A percentile compares a stretch with the other conserved stretches of the same genome.
Conservation (phyloP, 2,113 vertebrate genomes). For the Alethe diademata region DNA sequence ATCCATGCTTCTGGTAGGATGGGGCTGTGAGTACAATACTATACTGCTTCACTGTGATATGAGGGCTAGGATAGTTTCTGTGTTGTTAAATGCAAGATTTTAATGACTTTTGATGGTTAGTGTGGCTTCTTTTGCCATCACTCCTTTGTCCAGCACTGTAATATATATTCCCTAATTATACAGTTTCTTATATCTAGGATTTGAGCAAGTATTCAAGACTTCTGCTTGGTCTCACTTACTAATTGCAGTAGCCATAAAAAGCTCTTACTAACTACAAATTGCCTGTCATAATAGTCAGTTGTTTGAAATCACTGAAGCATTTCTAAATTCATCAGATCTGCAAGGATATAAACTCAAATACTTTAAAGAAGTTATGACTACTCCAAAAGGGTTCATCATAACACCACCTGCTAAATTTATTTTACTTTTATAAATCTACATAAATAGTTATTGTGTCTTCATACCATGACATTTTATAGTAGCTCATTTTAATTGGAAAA, state of each 20-base stretch:
- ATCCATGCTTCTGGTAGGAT: background rate
- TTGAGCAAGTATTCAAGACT: conserved; percentile 29
- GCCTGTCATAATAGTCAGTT: conserved; percentile 25
- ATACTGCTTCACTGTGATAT: background rate
- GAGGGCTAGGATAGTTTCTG: background rate
- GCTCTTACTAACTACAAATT: conserved; percentile 36
- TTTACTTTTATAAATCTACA: background rate
- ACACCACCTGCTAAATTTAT: background rate
- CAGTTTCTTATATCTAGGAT: background rate
- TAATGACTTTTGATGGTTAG: background rate
- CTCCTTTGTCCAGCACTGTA: background rate
- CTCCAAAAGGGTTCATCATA: background rate
- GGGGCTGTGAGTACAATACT: background rate
- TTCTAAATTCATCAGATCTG: conserved; percentile 36
- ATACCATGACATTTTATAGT: background rate
- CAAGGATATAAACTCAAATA: conserved; percentile 18
- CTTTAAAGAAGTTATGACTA: conserved; percentile 19
- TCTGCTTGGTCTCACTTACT: conserved; percentile 21
- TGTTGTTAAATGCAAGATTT: background rate
- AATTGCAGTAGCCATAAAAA: conserved; percentile 56
- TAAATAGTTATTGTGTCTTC: background rate
- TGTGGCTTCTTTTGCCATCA: background rate
- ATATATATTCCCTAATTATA: background rate
- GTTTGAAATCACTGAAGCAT: conserved; percentile 46
- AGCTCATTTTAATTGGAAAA: background rate